Percentiles rank a stretch among this genome's conserved stretches.
Conservation (phyloP, 2,113 vertebrate genomes). For the Rattus norvegicus region DNA sequence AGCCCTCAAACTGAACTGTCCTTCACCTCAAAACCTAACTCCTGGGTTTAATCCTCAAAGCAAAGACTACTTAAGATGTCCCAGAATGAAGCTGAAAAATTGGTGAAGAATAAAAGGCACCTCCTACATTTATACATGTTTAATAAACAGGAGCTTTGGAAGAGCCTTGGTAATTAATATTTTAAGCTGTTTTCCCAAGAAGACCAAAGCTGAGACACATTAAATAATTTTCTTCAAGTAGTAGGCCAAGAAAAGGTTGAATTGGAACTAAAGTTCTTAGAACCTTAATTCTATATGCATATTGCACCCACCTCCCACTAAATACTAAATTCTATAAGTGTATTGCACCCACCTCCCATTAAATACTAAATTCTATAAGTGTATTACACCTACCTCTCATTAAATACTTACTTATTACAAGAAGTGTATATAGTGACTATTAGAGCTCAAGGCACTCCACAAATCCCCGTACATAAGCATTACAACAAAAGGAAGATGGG, state of each 20-base stretch:
- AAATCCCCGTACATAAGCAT: not conserved
- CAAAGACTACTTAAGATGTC: not conserved
- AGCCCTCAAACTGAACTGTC: not conserved
- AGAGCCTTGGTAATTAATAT: not conserved
- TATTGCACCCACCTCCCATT: not conserved
- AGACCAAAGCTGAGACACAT: not conserved
- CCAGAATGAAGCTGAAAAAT: not conserved
- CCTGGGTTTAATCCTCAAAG: conserved; percentile 3
- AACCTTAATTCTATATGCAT: not conserved
- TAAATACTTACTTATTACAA: not conserved
- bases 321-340: not conserved
- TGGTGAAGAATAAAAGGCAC: not conserved
- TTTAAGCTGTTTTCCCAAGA: conserved; percentile 4
- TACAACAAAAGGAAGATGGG: not conserved
- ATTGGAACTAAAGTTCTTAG: not conserved
- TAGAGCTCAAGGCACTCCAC: not conserved
- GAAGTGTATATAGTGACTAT: not conserved
- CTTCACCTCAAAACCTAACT: not conserved
- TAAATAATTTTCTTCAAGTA: conserved; percentile 10
- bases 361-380: not conserved
- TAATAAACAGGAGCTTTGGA: not conserved
- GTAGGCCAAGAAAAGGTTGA: not conserved
- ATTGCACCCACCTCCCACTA: not conserved
- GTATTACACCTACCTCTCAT: not conserved
- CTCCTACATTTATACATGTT: not conserved